phyloP scores from a whole-genome alignment of 35 echinoderm and acorn worm genomes.

The Lytechinus pictus region DNA sequence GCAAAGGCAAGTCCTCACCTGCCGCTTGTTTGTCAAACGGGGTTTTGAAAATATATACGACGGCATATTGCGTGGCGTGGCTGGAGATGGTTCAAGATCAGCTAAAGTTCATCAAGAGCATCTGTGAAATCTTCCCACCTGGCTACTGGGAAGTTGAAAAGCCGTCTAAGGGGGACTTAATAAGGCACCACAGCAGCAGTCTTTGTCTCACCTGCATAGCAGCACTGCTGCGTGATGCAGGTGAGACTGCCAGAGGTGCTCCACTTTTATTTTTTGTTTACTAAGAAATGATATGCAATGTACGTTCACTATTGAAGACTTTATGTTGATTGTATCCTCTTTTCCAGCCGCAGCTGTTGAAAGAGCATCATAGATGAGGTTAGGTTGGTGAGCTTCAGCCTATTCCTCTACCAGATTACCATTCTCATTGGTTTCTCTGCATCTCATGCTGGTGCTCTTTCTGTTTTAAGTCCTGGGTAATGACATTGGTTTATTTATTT shows the following conservation, averaged over 20 bases:
- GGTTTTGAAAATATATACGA: too few relatives aligned
- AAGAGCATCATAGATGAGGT: constrained; percentile 64
- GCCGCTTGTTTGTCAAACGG: too few relatives aligned
- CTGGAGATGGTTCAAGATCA: background rate
- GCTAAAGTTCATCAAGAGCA: constrained; percentile 45
- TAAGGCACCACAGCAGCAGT: constrained; percentile 56
- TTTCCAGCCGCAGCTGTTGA: constrained; percentile 47
- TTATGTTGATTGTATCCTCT: too few relatives aligned
- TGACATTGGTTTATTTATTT: background rate
- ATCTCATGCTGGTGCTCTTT: constrained; percentile 36
- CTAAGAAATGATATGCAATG: background rate
- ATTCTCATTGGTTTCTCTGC: constrained; percentile 22
- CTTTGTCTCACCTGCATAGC: background rate
- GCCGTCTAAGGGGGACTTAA: constrained; percentile 43
- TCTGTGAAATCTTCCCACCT: constrained; percentile 28
- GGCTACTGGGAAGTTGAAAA: constrained; percentile 43
- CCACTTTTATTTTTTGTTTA: background rate
- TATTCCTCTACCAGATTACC: background rate
- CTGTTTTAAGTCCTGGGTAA: constrained; percentile 51
- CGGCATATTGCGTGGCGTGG: too few relatives aligned
- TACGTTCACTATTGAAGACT: too few relatives aligned
- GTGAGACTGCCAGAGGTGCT: constrained; percentile 16
- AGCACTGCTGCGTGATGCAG: background rate
- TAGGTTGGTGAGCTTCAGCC: constrained; percentile 55
- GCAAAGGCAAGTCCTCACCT: too few relatives aligned